Percentiles rank a stretch among this genome's conserved stretches.
phyloP scores from a whole-genome alignment of 2,113 vertebrate genomes.

The Antennarius striatus region DNA sequence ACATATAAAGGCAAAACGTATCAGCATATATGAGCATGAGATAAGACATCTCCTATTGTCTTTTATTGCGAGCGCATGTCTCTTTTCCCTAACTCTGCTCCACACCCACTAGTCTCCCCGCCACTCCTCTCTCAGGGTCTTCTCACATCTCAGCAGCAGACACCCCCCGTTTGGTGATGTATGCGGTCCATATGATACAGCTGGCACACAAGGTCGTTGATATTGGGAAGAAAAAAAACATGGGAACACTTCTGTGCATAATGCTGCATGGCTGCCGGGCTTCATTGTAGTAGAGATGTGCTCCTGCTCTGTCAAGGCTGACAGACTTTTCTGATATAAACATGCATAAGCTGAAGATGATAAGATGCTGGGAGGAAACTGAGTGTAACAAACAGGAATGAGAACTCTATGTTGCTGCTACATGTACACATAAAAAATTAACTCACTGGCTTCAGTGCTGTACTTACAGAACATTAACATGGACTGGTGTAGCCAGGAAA shows the following conservation, averaged over 20 bases:
- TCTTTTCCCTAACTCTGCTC: conserved; percentile 1
- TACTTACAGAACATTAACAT: background rate
- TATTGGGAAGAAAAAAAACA: conserved; percentile 24
- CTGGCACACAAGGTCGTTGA: conserved; percentile 55
- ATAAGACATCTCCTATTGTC: background rate
- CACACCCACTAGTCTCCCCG: conserved; percentile 29
- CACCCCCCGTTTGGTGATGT: conserved; percentile 35
- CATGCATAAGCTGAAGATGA: conserved; percentile 1
- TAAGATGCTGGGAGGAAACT: background rate
- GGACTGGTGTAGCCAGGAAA: conserved; percentile 17
- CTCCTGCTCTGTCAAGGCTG: background rate
- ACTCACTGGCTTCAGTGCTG: background rate
- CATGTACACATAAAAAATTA: conserved; percentile 15
- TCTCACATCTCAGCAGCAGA: conserved; percentile 18
- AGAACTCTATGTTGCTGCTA: background rate
- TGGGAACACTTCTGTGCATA: conserved; percentile 12
- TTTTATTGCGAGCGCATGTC: background rate
- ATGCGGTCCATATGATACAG: conserved; percentile 32
- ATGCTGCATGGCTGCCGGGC: conserved; percentile 9
- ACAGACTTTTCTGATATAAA: background rate
- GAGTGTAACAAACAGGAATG: background rate
- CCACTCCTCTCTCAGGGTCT: conserved; percentile 27
- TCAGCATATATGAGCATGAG: background rate
- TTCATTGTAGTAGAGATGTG: background rate
- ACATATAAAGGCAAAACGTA: background rate